These are phyloP conservation scores for Drosophila quinaria DNA, from an alignment of 2,888 invertebrate genomes.

Conservation along the genomic window DNA sequence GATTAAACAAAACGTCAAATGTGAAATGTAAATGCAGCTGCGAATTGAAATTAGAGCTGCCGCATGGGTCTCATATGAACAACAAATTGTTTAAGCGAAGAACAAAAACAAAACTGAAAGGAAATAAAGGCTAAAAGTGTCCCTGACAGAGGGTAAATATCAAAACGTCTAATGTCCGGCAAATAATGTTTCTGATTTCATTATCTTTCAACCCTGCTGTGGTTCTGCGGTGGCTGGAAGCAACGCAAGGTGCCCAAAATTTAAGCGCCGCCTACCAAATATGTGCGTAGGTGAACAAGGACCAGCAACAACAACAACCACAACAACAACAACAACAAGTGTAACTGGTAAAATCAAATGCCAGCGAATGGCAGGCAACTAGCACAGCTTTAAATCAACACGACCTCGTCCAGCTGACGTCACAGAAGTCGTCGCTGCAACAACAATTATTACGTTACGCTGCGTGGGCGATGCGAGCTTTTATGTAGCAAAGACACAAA, in stretches of 20 bases:
- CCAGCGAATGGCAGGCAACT: constrained; percentile 71
- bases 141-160: neutral
- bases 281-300: constrained; percentile 59
- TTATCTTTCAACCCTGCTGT: constrained; percentile 44
- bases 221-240: constrained; percentile 5
- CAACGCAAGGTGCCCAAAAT: constrained; percentile 34
- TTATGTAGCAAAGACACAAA: constrained; percentile 48
- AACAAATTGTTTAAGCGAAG: neutral
- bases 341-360: constrained; percentile 36
- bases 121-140: constrained; percentile 9
- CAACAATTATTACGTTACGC: constrained; percentile 10
- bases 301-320: constrained; percentile 18
- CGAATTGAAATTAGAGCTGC: constrained; percentile 39
- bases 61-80: constrained; percentile 12
- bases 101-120: constrained; percentile 12
- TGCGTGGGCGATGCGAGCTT: constrained; percentile 52
- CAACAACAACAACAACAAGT: constrained; percentile 16
- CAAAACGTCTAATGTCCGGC: constrained; percentile 17
- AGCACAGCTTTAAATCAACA: constrained; percentile 61
- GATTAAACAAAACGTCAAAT: constrained; percentile 47
- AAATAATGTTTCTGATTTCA: constrained; percentile 45
- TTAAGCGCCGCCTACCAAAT: constrained; percentile 72
- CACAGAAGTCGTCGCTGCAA: constrained; percentile 30
- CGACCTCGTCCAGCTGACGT: constrained; percentile 65
- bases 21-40: constrained; percentile 54